Evolutionary conservation across 2,113 vertebrate genomes (phyloP).

Genomic region (Cichladusa arquata): DNA sequence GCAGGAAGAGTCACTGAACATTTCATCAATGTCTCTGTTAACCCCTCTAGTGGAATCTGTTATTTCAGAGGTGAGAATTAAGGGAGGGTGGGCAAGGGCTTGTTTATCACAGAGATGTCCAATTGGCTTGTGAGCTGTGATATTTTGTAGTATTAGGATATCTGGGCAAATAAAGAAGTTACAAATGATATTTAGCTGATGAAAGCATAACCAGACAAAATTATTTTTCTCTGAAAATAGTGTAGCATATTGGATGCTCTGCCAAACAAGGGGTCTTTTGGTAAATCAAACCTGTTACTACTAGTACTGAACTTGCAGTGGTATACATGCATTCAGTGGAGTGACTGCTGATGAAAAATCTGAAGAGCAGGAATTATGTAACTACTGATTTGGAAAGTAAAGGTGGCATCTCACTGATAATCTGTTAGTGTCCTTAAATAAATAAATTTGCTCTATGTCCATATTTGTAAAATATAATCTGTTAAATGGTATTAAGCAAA

Average conservation of each 20-base stretch:
- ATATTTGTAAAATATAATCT: neutral
- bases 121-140: neutral
- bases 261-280: neutral
- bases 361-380: neutral
- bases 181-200: neutral
- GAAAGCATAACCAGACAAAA: neutral
- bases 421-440: neutral
- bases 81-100: neutral
- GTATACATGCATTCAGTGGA: neutral
- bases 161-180: neutral
- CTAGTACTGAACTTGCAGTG: neutral
- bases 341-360: neutral
- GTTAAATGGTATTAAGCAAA: neutral
- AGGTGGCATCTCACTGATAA: neutral
- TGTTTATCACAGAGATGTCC: neutral
- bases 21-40: conserved; percentile 98
- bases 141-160: neutral
- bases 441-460: neutral
- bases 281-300: neutral
- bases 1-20: conserved; percentile 85
- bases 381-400: neutral
- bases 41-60: conserved; percentile 91
- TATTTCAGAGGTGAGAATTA: conserved; percentile 79
- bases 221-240: neutral
- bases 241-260: neutral